Conservation (phyloP, 2,797 vertebrate species). For the Pteropus rufus region DNA sequence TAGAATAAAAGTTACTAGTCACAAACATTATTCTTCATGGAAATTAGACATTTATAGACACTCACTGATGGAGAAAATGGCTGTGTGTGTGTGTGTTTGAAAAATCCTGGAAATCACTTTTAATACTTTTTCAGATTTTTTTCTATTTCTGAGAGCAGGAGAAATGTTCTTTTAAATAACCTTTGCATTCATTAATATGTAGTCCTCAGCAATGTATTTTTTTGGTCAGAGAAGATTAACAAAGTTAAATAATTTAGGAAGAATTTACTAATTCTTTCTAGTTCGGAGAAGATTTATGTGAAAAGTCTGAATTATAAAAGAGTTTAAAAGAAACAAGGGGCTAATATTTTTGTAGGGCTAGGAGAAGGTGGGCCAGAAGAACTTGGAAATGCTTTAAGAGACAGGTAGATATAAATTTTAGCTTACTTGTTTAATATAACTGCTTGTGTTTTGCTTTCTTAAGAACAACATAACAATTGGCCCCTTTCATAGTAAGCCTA, state of each 20-base stretch:
- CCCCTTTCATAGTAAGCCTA: background rate
- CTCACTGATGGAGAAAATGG: background rate
- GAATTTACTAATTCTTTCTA: conserved; percentile 8
- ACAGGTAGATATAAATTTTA: background rate
- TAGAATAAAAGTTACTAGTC: background rate
- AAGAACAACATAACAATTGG: background rate
- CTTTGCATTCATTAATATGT: background rate
- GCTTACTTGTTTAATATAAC: background rate
- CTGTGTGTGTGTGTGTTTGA: background rate
- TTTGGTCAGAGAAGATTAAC: background rate
- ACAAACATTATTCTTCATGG: background rate
- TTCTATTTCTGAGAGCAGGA: background rate
- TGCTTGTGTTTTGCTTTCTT: background rate
- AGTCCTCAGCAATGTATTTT: background rate
- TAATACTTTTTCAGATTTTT: background rate
- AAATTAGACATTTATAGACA: background rate
- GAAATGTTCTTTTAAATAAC: conserved; percentile 18
- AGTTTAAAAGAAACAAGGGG: background rate
- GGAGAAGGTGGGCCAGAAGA: background rate
- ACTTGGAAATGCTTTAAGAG: background rate
- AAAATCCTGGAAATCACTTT: background rate
- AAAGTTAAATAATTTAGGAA: conserved; percentile 45
- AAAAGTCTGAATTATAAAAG: conserved; percentile 4
- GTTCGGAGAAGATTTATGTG: conserved; percentile 24
- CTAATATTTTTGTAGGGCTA: background rate